These are phyloP conservation scores for Campoletis raptor DNA, from an alignment of 2,888 invertebrate genomes.

Conservation along the genomic window DNA sequence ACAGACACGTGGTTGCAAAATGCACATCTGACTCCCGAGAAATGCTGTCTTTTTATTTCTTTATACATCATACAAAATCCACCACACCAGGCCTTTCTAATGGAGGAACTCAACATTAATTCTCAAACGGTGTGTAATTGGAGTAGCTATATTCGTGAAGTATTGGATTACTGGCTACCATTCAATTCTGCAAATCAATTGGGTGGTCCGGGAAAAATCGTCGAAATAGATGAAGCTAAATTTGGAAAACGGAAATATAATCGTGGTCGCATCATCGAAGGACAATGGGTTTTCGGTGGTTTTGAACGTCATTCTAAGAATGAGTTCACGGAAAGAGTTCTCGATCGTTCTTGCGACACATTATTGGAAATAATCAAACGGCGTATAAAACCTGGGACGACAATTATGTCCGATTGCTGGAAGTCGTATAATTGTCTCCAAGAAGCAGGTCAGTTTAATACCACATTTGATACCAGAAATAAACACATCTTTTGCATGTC, in stretches of 20 bases:
- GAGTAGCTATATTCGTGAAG: slow-evolving; percentile 25
- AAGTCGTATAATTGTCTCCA: slow-evolving; percentile 69
- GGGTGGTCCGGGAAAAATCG: slow-evolving; percentile 22
- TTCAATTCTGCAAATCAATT: slow-evolving; percentile 7
- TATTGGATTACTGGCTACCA: slow-evolving; percentile 22
- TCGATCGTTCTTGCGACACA: slow-evolving; percentile 50
- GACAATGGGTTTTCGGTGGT: slow-evolving; percentile 19
- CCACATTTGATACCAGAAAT: no score
- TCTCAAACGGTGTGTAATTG: slow-evolving; percentile 30
- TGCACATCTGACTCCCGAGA: background rate
- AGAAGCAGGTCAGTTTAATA: slow-evolving; percentile 29
- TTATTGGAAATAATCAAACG: slow-evolving; percentile 69
- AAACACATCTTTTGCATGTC: no score
- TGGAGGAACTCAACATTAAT: slow-evolving; percentile 13
- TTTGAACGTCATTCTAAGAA: slow-evolving; percentile 48
- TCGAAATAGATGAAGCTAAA: slow-evolving; percentile 40
- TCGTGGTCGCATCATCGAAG: background rate
- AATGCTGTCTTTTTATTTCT: background rate
- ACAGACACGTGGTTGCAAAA: background rate
- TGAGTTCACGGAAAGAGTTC: slow-evolving; percentile 57
- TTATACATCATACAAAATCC: slow-evolving; percentile 5
- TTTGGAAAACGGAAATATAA: slow-evolving; percentile 6
- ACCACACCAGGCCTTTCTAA: slow-evolving; percentile 11
- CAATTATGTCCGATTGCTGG: slow-evolving; percentile 39
- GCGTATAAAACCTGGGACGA: slow-evolving; percentile 67